Percentiles rank a stretch among this genome's conserved stretches.
phyloP scores from a whole-genome alignment of 2,888 invertebrate species.

The Diaperis boleti region DNA sequence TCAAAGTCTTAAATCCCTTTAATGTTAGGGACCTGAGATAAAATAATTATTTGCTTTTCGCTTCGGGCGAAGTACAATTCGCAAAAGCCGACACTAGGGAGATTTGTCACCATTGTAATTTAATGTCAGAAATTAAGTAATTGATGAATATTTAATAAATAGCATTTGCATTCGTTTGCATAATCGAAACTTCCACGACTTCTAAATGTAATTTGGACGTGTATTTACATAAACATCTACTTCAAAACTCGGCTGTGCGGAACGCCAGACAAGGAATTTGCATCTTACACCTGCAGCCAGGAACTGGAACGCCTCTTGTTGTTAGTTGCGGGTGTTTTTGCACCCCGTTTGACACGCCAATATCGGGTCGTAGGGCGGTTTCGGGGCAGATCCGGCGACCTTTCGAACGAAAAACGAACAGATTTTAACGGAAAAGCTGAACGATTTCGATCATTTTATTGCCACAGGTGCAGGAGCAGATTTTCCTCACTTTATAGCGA shows the following conservation, averaged over 20 bases:
- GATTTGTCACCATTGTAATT: slow-evolving; percentile 4
- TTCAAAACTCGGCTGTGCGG: slow-evolving; percentile 44
- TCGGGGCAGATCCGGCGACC: too few species aligned
- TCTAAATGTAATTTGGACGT: slow-evolving; percentile 49
- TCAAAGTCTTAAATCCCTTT: slow-evolving; percentile 18
- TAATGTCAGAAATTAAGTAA: slow-evolving; percentile 34
- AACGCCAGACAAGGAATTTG: too few species aligned
- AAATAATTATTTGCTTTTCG: slow-evolving; percentile 9
- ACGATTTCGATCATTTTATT: too few species aligned
- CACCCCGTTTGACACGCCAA: too few species aligned
- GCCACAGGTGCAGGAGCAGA: too few species aligned
- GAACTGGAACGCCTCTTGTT: too few species aligned
- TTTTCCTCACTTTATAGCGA: too few species aligned
- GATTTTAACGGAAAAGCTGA: too few species aligned
- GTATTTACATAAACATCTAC: slow-evolving; percentile 55
- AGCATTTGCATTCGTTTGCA: slow-evolving; percentile 47
- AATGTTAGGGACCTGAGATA: background rate
- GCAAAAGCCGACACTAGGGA: background rate
- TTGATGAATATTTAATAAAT: slow-evolving; percentile 45
- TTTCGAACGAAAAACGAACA: too few species aligned
- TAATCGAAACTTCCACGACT: slow-evolving; percentile 50
- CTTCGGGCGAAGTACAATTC: background rate
- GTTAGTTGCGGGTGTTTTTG: too few species aligned
- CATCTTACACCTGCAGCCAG: slow-evolving; percentile 14
- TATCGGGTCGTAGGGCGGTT: too few species aligned